These are phyloP conservation scores for Diplosoma virens DNA, from an alignment of 23 tunicate genomes.

Conservation along the genomic window DNA sequence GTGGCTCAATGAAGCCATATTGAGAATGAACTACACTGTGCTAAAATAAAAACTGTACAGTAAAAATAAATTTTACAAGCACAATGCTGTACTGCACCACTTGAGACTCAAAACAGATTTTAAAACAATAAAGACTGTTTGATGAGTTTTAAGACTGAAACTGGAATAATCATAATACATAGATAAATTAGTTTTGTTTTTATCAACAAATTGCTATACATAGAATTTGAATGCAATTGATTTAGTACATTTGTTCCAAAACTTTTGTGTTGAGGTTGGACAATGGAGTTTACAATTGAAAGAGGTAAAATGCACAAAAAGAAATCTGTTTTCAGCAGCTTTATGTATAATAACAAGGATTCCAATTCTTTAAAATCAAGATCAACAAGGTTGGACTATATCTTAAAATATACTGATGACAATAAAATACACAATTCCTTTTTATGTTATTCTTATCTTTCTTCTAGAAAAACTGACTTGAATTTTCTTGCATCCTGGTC, in stretches of 20 bases:
- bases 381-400: background rate
- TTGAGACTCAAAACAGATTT: background rate
- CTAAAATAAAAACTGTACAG: background rate
- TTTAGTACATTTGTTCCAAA: background rate
- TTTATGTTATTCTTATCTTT: too few species aligned
- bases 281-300: background rate
- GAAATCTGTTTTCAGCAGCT: background rate
- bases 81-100: background rate
- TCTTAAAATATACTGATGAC: too few species aligned
- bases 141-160: background rate
- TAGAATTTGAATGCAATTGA: background rate
- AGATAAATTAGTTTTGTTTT: background rate
- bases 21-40: background rate
- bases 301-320: background rate
- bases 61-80: background rate
- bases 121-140: background rate
- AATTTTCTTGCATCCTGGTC: too few species aligned
- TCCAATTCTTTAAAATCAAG: background rate
- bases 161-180: background rate
- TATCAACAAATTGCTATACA: background rate
- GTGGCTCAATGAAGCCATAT: background rate
- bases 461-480: too few species aligned
- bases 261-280: background rate
- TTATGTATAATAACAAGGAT: background rate
- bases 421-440: too few species aligned